These are phyloP conservation scores for Lissonota sp. DNA, from an alignment of 2,888 invertebrate genomes.

Conservation along the genomic window DNA sequence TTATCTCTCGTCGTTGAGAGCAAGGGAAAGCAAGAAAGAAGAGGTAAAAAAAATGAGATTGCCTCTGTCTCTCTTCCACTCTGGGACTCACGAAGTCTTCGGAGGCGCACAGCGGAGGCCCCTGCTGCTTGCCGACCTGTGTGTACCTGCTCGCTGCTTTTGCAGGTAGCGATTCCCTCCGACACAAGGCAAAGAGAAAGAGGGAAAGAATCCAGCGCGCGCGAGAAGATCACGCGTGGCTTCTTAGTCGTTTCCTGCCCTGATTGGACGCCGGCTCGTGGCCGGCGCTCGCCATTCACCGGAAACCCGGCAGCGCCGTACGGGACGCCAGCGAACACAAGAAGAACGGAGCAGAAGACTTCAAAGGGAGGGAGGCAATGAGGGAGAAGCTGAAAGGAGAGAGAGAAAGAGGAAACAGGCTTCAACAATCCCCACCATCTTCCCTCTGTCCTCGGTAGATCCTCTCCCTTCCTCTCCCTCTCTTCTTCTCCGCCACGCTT, in stretches of 20 bases:
- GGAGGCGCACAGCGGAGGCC: conserved; percentile 31
- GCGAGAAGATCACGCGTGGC: conserved; percentile 80
- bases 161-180: conserved; percentile 47
- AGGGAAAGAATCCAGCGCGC: conserved; percentile 52
- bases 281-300: conserved; percentile 81
- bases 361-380: conserved; percentile 9
- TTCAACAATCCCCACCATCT: too few relatives aligned
- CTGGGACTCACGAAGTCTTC: conserved; percentile 37
- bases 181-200: conserved; percentile 21
- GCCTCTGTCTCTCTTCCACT: conserved; percentile 4
- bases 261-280: conserved; percentile 84
- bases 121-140: conserved; percentile 36
- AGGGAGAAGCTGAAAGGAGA: not conserved
- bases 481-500: conserved; percentile 50
- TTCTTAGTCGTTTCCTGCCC: conserved; percentile 80
- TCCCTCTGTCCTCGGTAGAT: too few relatives aligned
- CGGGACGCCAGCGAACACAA: conserved; percentile 59
- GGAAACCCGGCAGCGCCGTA: conserved; percentile 74
- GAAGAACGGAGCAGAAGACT: conserved; percentile 15
- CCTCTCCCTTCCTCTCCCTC: conserved; percentile 38
- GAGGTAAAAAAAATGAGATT: conserved; percentile 18
- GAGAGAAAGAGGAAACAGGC: conserved; percentile 10
- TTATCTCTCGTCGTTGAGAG: conserved; percentile 6
- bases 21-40: conserved; percentile 41
- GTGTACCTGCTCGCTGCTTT: conserved; percentile 51